Conservation (phyloP, 92 coral and sea anemone genomes). For the Umimayanthus chanpuru region DNA sequence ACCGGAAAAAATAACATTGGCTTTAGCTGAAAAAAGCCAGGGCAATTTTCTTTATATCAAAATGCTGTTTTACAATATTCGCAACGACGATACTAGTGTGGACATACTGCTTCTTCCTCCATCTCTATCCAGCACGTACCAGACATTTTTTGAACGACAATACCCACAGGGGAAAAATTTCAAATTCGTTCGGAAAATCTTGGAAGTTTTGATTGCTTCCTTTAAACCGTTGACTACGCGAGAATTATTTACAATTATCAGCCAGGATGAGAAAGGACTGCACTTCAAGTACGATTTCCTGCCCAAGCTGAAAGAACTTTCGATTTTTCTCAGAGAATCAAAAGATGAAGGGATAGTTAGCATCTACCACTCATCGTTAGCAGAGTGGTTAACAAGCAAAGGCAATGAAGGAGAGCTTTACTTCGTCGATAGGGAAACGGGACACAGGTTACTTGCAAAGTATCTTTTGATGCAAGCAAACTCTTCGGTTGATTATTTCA, state of each 20-base stretch:
- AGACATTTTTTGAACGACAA: slow-evolving; percentile 35
- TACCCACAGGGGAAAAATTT: slow-evolving; percentile 31
- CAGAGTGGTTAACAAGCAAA: slow-evolving; percentile 66
- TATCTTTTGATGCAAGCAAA: slow-evolving; percentile 34
- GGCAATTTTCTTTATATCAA: slow-evolving; percentile 79
- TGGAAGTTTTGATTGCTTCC: slow-evolving; percentile 57
- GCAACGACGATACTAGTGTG: neutral
- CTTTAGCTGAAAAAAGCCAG: slow-evolving; percentile 65
- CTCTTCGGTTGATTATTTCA: neutral
- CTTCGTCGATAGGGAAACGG: slow-evolving; percentile 50
- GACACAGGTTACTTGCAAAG: slow-evolving; percentile 51
- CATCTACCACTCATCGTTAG: slow-evolving; percentile 52
- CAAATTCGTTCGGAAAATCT: slow-evolving; percentile 44
- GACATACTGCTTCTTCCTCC: slow-evolving; percentile 37
- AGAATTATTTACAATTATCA: slow-evolving; percentile 53
- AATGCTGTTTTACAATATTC: slow-evolving; percentile 45
- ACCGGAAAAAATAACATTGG: slow-evolving; percentile 15
- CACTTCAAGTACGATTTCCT: slow-evolving; percentile 51
- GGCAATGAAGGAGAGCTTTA: slow-evolving; percentile 44
- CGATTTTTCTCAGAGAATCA: slow-evolving; percentile 59
- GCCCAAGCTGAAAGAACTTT: slow-evolving; percentile 49
- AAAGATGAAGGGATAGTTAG: slow-evolving; percentile 38
- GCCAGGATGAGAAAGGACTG: slow-evolving; percentile 27
- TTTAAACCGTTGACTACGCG: slow-evolving; percentile 41
- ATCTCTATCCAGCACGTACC: slow-evolving; percentile 41